phyloP scores from a whole-genome alignment of 1,140 invertebrate genomes.

The Zaprionus lachaisei region DNA sequence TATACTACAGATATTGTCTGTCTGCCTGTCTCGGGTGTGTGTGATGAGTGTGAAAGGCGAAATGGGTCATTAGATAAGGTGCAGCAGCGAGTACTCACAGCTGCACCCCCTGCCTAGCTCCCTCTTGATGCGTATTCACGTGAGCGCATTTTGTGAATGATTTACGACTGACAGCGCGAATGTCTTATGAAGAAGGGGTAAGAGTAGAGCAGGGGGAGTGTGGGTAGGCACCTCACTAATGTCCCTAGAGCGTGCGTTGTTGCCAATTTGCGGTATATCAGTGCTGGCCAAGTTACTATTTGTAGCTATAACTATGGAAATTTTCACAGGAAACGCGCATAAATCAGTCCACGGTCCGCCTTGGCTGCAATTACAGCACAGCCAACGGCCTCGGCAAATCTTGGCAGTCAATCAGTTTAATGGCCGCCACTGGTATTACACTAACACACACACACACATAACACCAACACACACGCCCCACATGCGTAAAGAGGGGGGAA shows the following conservation, averaged over 20 bases:
- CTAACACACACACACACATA: not conserved
- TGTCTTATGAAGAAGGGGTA: slow-evolving; percentile 47
- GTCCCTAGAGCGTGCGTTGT: slow-evolving; percentile 19
- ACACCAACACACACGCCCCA: not conserved
- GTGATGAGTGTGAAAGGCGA: slow-evolving; percentile 38
- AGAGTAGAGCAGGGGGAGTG: not conserved
- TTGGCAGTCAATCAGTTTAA: slow-evolving; percentile 73
- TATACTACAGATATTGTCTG: slow-evolving; percentile 11
- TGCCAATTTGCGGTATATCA: slow-evolving; percentile 47
- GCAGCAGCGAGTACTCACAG: not conserved
- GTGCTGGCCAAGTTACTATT: slow-evolving; percentile 15
- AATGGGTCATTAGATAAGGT: slow-evolving; percentile 55
- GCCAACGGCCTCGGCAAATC: slow-evolving; percentile 45
- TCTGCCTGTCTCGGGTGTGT: not conserved
- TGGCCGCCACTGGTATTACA: slow-evolving; percentile 67
- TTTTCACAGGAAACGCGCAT: slow-evolving; percentile 21
- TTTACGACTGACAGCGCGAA: slow-evolving; percentile 63
- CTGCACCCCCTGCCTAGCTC: not conserved
- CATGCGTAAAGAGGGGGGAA: not conserved
- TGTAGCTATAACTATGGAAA: slow-evolving; percentile 35
- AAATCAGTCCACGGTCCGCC: slow-evolving; percentile 26
- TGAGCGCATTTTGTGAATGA: slow-evolving; percentile 69
- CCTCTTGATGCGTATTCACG: slow-evolving; percentile 48
- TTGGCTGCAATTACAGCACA: slow-evolving; percentile 27
- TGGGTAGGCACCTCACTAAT: slow-evolving; percentile 14